A percentile compares a stretch with the other conserved stretches of the same genome.
phyloP scores from a whole-genome alignment of 1,140 invertebrate species.

The Philaenus spumarius region DNA sequence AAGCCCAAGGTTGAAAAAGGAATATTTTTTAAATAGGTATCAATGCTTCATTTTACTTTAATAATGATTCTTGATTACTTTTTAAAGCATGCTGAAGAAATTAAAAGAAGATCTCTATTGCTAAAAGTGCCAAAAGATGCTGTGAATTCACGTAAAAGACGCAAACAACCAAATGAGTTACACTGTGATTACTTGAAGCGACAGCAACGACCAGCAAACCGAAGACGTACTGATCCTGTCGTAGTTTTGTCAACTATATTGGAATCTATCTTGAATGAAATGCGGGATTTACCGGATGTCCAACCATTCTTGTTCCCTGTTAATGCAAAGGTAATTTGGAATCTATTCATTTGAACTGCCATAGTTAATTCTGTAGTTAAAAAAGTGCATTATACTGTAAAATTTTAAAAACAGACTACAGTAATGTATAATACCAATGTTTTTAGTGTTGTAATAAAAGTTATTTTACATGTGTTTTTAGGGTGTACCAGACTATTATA shows the following conservation, averaged over 20 bases:
- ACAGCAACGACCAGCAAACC: constrained; percentile 79
- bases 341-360: no score
- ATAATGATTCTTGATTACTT: neutral
- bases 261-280: constrained; percentile 89
- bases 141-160: constrained; percentile 54
- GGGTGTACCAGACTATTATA: constrained; percentile 89
- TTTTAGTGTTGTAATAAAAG: constrained; percentile 6
- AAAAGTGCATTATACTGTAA: neutral
- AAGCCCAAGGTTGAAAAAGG: neutral
- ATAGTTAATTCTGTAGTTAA: no score
- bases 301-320: constrained; percentile 92
- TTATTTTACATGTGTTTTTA: constrained; percentile 35
- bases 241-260: constrained; percentile 90
- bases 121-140: constrained; percentile 78
- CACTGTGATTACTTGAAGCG: constrained; percentile 92
- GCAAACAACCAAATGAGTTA: constrained; percentile 59
- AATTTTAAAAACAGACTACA: neutral
- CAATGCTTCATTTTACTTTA: neutral
- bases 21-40: neutral
- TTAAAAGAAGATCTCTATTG: constrained; percentile 69
- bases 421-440: neutral
- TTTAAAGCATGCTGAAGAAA: constrained; percentile 66
- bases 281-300: constrained; percentile 87
- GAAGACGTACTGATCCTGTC: constrained; percentile 92
- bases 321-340: constrained; percentile 76